Evolutionary conservation across 2,113 vertebrate species (phyloP), one percentile per base, ranked within the genome.

Genomic region (Sminthopsis crassicaudata): DNA sequence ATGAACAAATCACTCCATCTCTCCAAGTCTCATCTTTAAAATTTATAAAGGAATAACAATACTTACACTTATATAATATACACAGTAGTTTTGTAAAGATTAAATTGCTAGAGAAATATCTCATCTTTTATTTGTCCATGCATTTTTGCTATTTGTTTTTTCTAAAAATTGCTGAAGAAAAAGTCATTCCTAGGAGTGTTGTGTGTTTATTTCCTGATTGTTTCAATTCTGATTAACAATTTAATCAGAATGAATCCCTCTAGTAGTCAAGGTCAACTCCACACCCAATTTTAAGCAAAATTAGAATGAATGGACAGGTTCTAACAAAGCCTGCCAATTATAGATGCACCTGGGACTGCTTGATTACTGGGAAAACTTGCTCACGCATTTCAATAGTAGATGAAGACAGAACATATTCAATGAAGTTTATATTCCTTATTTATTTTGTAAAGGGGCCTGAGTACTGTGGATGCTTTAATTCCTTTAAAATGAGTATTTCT

Each of bases 171-270:
- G 51, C 67, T 14, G 0, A 0, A 96, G 93, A 92, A 46, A 95
- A 93, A 97, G 26, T 6, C 96, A 48, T 93, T 97, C 46, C n/a
- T 46, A 93, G 92, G 93, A 55, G 48, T 51, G 90, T 46, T 95
- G 25, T n/a, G 6, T 91, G 14, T 93, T 53, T 90, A 92, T 92
- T 97, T 97, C 95, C 42, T 91, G 84, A 95, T 0, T 7, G 3
- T 91, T 97, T 96, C 93, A 57, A 94, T 97, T 97, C 42, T 97
- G 93, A 93, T 90, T 67, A 96, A 94, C 48, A 93, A 93, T 90
- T 26, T 91, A 92, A 96, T 96, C 30, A 50, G 48, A 60, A 96
- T 42, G 91, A 92, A 55, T 94, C 36, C 26, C n/a, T 97, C 10
- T 60, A 94, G 24, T 52, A 95, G 55, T 89, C 76, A 97, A 54